A percentile compares a stretch with the other conserved stretches of the same genome.
Evolutionary conservation across 2,797 vertebrate species (phyloP).

Genomic region (Sebastes flavidus): DNA sequence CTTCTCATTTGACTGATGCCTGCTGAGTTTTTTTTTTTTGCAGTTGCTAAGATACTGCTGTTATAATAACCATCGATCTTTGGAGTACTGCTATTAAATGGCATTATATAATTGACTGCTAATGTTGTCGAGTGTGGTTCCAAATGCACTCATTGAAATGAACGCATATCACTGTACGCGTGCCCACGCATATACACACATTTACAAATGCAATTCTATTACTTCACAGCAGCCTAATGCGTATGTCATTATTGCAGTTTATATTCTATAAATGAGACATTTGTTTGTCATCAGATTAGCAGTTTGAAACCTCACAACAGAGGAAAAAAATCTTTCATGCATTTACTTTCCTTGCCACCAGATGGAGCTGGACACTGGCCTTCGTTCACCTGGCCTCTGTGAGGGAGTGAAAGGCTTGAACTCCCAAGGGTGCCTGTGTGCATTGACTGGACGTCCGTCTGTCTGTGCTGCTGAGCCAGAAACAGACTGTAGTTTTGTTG

Average conservation of each 20-base stretch:
- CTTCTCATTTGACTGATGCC: constrained; percentile 76
- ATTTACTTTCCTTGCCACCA: constrained; percentile 51
- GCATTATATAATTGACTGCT: constrained; percentile 77
- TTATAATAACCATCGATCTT: constrained; percentile 76
- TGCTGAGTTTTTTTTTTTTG: constrained; percentile 71
- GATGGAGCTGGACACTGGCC: constrained; percentile 64
- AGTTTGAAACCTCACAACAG: neutral
- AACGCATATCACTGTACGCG: constrained; percentile 20
- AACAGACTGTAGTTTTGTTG: constrained; percentile 2
- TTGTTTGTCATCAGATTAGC: constrained; percentile 30
- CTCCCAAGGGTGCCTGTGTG: constrained; percentile 13
- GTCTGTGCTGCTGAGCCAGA: neutral
- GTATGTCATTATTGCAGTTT: constrained; percentile 32
- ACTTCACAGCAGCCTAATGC: constrained; percentile 11
- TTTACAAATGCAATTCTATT: neutral
- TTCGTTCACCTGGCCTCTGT: neutral
- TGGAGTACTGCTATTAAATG: constrained; percentile 83
- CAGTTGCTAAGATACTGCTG: constrained; percentile 77
- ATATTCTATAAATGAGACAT: constrained; percentile 30
- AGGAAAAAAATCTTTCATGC: neutral
- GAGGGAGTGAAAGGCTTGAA: neutral
- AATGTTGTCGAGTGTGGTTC: constrained; percentile 50
- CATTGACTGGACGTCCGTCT: constrained; percentile 17
- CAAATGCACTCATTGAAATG: constrained; percentile 43
- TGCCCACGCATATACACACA: constrained; percentile 16